Evolutionary conservation across 2,113 vertebrate genomes (phyloP).

Genomic region (Ptilorrhoa leucosticta): DNA sequence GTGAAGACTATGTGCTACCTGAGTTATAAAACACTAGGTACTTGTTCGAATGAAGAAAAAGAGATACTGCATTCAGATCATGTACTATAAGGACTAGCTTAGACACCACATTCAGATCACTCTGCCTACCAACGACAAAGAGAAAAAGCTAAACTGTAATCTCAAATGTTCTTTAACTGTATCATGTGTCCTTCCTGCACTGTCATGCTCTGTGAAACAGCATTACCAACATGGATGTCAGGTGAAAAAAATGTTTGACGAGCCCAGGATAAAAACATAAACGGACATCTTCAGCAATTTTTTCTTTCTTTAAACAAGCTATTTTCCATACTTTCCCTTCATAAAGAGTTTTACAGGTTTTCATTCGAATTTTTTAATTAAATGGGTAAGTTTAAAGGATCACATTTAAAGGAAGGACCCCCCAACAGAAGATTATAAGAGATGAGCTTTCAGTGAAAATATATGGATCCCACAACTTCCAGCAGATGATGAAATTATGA

Average conservation of each 20-base stretch:
- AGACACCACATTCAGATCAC: not conserved
- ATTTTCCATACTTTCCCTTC: not conserved
- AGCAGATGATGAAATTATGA: not conserved
- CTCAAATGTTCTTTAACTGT: not conserved
- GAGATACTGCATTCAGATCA: not conserved
- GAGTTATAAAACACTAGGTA: not conserved
- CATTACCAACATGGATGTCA: not conserved
- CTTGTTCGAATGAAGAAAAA: not conserved
- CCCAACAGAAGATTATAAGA: not conserved
- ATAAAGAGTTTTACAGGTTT: not conserved
- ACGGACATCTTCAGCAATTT: not conserved
- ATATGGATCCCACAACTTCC: not conserved
- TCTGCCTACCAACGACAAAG: not conserved
- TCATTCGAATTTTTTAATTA: not conserved
- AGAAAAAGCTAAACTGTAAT: not conserved
- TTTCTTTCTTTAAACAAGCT: not conserved
- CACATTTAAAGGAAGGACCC: not conserved
- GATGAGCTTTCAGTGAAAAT: not conserved
- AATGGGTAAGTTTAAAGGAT: not conserved
- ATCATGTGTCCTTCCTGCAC: not conserved
- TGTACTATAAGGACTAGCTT: not conserved
- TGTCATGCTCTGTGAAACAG: not conserved
- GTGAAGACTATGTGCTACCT: not conserved
- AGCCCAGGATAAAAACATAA: not conserved
- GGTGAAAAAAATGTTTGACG: not conserved